Evolutionary conservation across 2,888 invertebrate species (phyloP), one percentile per base, ranked within the genome.

Genomic region (Heteropelma amictum): DNA sequence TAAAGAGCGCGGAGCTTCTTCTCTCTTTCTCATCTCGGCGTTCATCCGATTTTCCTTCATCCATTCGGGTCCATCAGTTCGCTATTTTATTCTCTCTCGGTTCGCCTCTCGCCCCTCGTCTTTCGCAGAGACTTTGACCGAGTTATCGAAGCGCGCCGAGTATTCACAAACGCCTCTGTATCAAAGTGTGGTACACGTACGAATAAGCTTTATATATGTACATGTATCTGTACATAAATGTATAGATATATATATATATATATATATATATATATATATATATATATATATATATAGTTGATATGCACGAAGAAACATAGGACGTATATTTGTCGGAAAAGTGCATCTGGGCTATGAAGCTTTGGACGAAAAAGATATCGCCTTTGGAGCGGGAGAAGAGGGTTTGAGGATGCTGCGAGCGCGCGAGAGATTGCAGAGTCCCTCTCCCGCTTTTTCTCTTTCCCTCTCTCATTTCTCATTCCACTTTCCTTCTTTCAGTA

Each of bases 331-430:
- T 38, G 23, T 56, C 47, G 49, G 14, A 68, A 75, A 64, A 73
- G 70, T 74, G 76, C 76, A 71, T 77, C 49, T 38, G 40, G 38
- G 64, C 61, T 56, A 65, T 51, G 64, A 51, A 61, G 56, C 58
- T 65, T 63, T 67, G 61, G 61, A 67, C 75, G 75, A 75, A 71
- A 75, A 75, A 75, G 71, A 75, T 75, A 75, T 71, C 71, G 71
- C 61, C 75, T 71, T 71, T 70, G 47, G 38, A 35, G 67, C 5
- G 38, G 30, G 21, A 23, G n/a, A 38, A 10, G 6, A 49, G 40
- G 14, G 38, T 51, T 33, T 33, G 33, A 56, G 47, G 35, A 23
- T 8, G 53, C 12, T n/a, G 64, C 12, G 53, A 40, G 65, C 19
- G 42, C n/a, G n/a, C 33, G 51, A 61, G 69, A 61, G 58, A 61